Conservation (phyloP, 2,797 vertebrate genomes). For the Helostoma temminkii region DNA sequence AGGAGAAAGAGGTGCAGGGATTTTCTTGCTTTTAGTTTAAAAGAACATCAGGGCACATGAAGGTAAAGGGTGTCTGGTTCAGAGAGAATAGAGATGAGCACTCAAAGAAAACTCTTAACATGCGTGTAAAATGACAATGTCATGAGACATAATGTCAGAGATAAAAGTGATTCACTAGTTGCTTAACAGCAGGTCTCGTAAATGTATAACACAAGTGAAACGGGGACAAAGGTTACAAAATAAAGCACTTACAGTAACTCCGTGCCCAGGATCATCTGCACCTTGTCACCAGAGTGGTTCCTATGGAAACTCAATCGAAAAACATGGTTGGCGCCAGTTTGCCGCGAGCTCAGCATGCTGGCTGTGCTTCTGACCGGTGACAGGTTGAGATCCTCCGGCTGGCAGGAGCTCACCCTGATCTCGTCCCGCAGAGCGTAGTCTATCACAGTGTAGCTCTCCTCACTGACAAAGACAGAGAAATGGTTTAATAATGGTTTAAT, state of each 20-base stretch:
- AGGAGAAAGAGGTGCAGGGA: slow-evolving; percentile 1
- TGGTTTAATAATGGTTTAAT: too few species aligned
- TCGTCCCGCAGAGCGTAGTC: slow-evolving; percentile 92
- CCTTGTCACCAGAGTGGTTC: slow-evolving; percentile 90
- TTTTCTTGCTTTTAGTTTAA: slow-evolving; percentile 33
- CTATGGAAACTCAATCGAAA: slow-evolving; percentile 89
- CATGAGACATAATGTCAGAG: neutral
- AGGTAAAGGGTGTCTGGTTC: slow-evolving; percentile 24
- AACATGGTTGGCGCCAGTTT: slow-evolving; percentile 84
- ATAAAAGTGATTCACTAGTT: slow-evolving; percentile 13
- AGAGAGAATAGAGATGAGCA: slow-evolving; percentile 1
- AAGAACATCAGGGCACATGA: slow-evolving; percentile 25
- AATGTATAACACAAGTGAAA: slow-evolving; percentile 32
- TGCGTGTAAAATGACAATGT: neutral
- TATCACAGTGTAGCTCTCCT: slow-evolving; percentile 94
- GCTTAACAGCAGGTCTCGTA: neutral
- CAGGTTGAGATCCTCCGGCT: slow-evolving; percentile 83
- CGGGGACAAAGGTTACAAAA: slow-evolving; percentile 18
- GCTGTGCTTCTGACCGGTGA: slow-evolving; percentile 86
- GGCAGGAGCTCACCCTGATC: slow-evolving; percentile 88
- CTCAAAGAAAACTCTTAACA: too few species aligned
- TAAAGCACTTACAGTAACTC: slow-evolving; percentile 90
- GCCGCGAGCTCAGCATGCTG: slow-evolving; percentile 87
- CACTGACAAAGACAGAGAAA: slow-evolving; percentile 77
- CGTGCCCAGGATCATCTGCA: slow-evolving; percentile 90